Evolutionary conservation across 2,113 vertebrate genomes (phyloP), one percentile per base, ranked within the genome.

Genomic region (Forbesichthys agassizii): DNA sequence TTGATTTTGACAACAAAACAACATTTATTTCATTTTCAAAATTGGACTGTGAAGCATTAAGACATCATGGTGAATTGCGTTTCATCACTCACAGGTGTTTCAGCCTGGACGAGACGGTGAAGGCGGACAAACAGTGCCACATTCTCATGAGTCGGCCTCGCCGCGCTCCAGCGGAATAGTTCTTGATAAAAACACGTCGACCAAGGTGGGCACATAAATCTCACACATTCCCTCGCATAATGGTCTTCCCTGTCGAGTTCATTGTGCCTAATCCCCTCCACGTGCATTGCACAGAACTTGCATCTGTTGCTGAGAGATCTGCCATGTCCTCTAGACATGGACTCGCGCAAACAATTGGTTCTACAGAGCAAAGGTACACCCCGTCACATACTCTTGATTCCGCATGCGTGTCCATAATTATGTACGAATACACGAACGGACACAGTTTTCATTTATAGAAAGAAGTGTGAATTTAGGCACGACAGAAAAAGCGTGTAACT

Each of bases 291-390:
- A 56, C 66, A 90, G 90, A 89, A 81, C 48, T 79, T 92, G 46
- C 93, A 90, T 66, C 77, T 88, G 36, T 33, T 71, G 58, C 80
- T 85, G 58, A 87, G 92, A 63, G 96, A 93, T 73, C 90, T 95
- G 88, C 92, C 94, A 0, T 74, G 74, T 48, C 90, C 94, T 55
- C 91, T 94, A 64, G 95, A 98, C 87, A 93, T 95, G 4, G 95
- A 97, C 80, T 91, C 86, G 83, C 96, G 95, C 86, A 95, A 93
- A 71, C 94, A 94, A 80, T 81, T 92, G 84, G 88, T 93, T 73
- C 78, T 94, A 74, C 95, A 96, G 80, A 92, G 90, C 86, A 97
- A 95, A 93, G 96, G 97, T 98, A 84, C 89, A 84, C 13, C n/a
- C 33, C 0, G 33, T 52, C 64, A 42, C 11, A 5, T 18, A 1